A percentile compares a stretch with the other conserved stretches of the same genome.
Conservation (phyloP, 2,113 vertebrate genomes). For the Calypte anna region DNA sequence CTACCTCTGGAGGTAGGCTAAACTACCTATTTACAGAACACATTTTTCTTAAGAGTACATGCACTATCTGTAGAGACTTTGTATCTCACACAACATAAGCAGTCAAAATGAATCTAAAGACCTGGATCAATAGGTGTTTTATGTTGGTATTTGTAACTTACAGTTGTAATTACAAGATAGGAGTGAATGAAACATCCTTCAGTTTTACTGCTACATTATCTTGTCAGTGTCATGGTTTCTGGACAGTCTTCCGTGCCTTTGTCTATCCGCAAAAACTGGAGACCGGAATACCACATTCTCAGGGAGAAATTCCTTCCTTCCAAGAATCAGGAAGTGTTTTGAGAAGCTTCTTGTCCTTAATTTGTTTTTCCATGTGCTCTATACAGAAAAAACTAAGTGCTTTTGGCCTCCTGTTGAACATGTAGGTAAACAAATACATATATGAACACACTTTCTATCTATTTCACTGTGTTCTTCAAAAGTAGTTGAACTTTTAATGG, state of each 20-base stretch:
- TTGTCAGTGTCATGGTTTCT: neutral
- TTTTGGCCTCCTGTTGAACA: too few species aligned
- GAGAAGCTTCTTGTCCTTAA: neutral
- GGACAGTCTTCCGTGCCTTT: neutral
- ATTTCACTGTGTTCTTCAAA: neutral
- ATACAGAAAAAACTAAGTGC: neutral
- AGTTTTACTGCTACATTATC: neutral
- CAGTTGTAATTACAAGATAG: neutral
- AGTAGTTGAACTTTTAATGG: neutral
- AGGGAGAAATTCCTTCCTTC: neutral
- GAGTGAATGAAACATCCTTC: neutral
- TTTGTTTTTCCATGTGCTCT: neutral
- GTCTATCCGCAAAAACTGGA: neutral
- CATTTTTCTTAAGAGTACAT: neutral
- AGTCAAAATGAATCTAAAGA: neutral
- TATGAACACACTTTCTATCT: neutral
- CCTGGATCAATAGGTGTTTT: neutral
- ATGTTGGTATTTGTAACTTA: neutral
- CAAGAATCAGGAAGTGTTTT: neutral
- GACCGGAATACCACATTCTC: neutral
- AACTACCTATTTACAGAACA: neutral
- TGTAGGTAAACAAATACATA: too few species aligned
- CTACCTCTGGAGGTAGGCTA: neutral
- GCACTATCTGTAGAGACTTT: neutral
- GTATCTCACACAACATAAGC: neutral